Evolutionary conservation across 2,888 invertebrate genomes (phyloP).

Genomic region (Tortrix viridana): DNA sequence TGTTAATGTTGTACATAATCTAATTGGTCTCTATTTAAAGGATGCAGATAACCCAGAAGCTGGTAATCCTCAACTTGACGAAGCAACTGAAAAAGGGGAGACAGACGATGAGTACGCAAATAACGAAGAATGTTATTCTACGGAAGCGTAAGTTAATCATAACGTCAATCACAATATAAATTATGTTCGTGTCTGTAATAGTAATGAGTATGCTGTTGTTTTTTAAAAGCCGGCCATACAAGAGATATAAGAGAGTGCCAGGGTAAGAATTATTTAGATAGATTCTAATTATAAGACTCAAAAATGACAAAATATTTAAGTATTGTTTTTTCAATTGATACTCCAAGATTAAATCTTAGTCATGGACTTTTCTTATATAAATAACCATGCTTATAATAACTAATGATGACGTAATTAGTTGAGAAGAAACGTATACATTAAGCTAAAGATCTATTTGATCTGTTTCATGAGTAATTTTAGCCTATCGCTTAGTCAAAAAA

Average conservation of each 20-base stretch:
- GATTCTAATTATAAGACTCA: not conserved
- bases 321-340: no score
- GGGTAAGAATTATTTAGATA: slow-evolving; percentile 57
- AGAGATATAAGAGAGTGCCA: slow-evolving; percentile 72
- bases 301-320: no score
- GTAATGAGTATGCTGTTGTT: not conserved
- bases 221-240: slow-evolving; percentile 68
- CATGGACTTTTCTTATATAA: no score
- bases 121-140: slow-evolving; percentile 87
- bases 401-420: no score
- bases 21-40: slow-evolving; percentile 44
- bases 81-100: slow-evolving; percentile 83
- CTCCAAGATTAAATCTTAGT: no score
- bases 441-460: no score
- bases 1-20: not conserved
- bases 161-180: not conserved
- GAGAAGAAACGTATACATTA: no score
- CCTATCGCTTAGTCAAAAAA: no score
- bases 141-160: slow-evolving; percentile 81
- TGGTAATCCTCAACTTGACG: slow-evolving; percentile 76
- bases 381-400: no score
- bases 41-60: slow-evolving; percentile 71
- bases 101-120: slow-evolving; percentile 87
- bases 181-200: not conserved
- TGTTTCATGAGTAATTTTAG: no score